phyloP scores from a whole-genome alignment of 2,888 invertebrate genomes.

The Malachius bipustulatus region DNA sequence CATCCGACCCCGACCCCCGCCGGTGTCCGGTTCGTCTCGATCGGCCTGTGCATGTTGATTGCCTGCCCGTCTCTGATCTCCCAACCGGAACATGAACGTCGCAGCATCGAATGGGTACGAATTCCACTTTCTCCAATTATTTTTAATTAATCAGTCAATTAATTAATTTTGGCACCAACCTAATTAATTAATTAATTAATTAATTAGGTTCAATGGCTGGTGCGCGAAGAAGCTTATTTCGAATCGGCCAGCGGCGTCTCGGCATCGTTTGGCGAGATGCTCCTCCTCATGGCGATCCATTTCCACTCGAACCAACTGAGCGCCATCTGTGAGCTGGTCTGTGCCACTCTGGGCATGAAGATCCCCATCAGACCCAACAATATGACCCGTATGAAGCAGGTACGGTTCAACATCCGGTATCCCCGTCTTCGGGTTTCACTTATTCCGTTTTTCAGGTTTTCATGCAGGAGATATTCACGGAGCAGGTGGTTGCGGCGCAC shows the following conservation, averaged over 20 bases:
- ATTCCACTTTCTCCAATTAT: no score
- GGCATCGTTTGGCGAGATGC: conserved; percentile 90
- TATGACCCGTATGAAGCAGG: conserved; percentile 76
- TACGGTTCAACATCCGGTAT: no score
- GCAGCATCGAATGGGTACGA: conserved; percentile 72
- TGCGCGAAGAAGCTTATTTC: conserved; percentile 80
- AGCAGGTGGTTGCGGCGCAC: conserved; percentile 91
- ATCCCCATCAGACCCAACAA: conserved; percentile 78
- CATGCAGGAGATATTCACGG: conserved; percentile 93
- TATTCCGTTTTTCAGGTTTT: no score
- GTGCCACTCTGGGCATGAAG: conserved; percentile 90
- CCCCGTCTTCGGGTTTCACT: no score
- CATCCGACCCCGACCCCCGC: conserved; percentile 83
- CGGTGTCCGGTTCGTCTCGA: conserved; percentile 84
- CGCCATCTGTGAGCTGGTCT: conserved; percentile 88
- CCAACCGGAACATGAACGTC: conserved; percentile 66
- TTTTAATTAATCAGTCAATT: no score
- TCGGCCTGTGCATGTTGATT: conserved; percentile 87
- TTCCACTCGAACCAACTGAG: conserved; percentile 91
- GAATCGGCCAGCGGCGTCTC: conserved; percentile 74
- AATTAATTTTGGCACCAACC: no score
- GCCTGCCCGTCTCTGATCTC: conserved; percentile 76
- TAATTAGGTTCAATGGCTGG: conserved; percentile 79
- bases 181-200: no score
- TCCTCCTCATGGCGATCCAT: conserved; percentile 90